Conservation (phyloP, 2,888 invertebrate species). For the Halictus ligatus region DNA sequence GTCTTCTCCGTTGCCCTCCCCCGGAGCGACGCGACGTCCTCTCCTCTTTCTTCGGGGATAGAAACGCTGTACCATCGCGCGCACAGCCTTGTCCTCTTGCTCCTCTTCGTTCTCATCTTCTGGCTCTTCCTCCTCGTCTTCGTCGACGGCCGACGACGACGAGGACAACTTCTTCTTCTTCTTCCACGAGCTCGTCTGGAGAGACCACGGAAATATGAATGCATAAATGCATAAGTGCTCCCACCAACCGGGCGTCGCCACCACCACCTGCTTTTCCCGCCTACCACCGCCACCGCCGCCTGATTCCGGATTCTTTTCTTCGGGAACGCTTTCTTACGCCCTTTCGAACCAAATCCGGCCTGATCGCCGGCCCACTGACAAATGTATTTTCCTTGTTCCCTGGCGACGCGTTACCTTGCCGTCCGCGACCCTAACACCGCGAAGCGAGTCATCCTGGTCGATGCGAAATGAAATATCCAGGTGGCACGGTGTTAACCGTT, state of each 20-base stretch:
- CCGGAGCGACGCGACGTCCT: slow-evolving; percentile 27
- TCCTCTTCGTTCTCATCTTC: slow-evolving; percentile 18
- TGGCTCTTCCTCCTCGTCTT: slow-evolving; percentile 15
- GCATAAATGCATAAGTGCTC: slow-evolving; percentile 84
- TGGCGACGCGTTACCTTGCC: no score
- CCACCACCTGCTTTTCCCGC: slow-evolving; percentile 68
- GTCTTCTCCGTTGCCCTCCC: slow-evolving; percentile 38
- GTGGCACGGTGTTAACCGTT: not conserved
- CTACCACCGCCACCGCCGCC: slow-evolving; percentile 62
- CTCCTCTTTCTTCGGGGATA: slow-evolving; percentile 60
- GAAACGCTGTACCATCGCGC: slow-evolving; percentile 50
- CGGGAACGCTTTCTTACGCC: slow-evolving; percentile 55
- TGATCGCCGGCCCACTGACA: slow-evolving; percentile 35
- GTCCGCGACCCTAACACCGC: not conserved
- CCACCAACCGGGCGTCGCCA: slow-evolving; percentile 64
- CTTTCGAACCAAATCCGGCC: slow-evolving; percentile 46
- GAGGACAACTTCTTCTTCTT: slow-evolving; percentile 77
- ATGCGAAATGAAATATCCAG: not conserved
- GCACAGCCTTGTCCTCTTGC: slow-evolving; percentile 1
- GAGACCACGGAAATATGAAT: slow-evolving; percentile 83
- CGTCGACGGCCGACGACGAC: slow-evolving; percentile 48
- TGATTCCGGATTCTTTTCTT: slow-evolving; percentile 71
- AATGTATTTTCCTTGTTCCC: slow-evolving; percentile 25
- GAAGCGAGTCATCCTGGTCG: not conserved
- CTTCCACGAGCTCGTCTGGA: slow-evolving; percentile 65